Percentiles rank a stretch among this genome's conserved stretches.
These are phyloP conservation scores for Pterocles orientalis DNA, from an alignment of 2,113 vertebrate species.

Conservation along the genomic window DNA sequence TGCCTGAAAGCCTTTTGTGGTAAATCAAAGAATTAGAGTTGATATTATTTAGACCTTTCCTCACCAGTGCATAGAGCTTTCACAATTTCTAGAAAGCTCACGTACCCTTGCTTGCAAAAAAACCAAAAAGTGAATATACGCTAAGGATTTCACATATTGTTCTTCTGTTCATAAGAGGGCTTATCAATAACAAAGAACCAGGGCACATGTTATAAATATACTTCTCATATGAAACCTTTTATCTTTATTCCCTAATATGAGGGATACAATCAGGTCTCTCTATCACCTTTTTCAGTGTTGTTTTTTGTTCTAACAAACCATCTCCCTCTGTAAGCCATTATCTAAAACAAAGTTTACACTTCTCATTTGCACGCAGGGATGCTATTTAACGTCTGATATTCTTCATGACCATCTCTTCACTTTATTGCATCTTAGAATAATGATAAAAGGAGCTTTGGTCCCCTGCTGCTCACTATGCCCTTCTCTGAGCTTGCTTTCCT, in stretches of 20 bases:
- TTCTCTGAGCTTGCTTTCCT: slow-evolving; percentile 25
- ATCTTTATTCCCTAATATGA: slow-evolving; percentile 22
- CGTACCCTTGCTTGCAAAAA: neutral
- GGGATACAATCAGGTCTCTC: neutral
- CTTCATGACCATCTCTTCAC: slow-evolving; percentile 29
- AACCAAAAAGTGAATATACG: neutral
- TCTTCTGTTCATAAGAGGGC: neutral
- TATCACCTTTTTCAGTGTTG: neutral
- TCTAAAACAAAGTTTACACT: slow-evolving; percentile 42
- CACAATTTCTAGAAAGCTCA: neutral
- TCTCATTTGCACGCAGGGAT: slow-evolving; percentile 43
- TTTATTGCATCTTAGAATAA: slow-evolving; percentile 38
- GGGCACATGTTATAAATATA: neutral
- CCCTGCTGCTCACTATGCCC: slow-evolving; percentile 27
- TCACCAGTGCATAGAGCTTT: neutral
- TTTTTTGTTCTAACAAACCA: neutral
- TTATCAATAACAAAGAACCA: neutral
- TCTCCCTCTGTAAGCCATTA: slow-evolving; percentile 26
- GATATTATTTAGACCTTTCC: neutral
- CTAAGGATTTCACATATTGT: neutral
- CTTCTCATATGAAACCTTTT: neutral
- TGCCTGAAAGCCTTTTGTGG: neutral
- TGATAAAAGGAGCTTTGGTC: slow-evolving; percentile 43
- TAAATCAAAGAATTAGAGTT: neutral
- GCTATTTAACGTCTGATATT: slow-evolving; percentile 28